Conservation (phyloP, 2,888 invertebrate genomes). For the Eueremaeus valkanovi region DNA sequence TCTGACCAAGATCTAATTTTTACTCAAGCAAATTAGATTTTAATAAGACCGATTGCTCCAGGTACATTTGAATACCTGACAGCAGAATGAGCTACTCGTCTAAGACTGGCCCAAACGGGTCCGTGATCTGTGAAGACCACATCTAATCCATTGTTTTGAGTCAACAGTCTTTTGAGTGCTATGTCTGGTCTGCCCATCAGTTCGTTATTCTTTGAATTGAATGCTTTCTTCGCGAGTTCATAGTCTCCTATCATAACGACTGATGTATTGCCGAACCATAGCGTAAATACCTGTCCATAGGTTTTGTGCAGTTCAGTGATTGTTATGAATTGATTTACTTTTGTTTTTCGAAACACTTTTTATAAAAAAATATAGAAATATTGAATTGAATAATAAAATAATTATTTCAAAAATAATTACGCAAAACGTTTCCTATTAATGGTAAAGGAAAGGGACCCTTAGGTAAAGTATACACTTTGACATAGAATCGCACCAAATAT, state of each 20-base stretch:
- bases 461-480: neutral
- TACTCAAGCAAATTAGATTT: neutral
- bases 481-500: constrained; percentile 15
- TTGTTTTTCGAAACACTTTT: neutral
- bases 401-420: neutral
- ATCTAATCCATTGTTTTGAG: neutral
- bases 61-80: constrained; percentile 1
- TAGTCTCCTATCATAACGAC: constrained; percentile 45
- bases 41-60: neutral
- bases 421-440: neutral
- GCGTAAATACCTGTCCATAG: constrained; percentile 48
- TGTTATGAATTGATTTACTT: constrained; percentile 37
- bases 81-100: constrained; percentile 22
- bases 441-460: constrained; percentile 10
- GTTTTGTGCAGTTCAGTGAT: constrained; percentile 43
- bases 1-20: too few species aligned
- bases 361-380: neutral
- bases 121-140: constrained; percentile 27
- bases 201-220: constrained; percentile 38
- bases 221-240: constrained; percentile 47
- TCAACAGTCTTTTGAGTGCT: neutral
- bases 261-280: constrained; percentile 46
- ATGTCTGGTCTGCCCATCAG: neutral
- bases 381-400: neutral
- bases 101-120: constrained; percentile 26